phyloP scores from a whole-genome alignment of 2,888 invertebrate species.

The Pelosia muscerda region DNA sequence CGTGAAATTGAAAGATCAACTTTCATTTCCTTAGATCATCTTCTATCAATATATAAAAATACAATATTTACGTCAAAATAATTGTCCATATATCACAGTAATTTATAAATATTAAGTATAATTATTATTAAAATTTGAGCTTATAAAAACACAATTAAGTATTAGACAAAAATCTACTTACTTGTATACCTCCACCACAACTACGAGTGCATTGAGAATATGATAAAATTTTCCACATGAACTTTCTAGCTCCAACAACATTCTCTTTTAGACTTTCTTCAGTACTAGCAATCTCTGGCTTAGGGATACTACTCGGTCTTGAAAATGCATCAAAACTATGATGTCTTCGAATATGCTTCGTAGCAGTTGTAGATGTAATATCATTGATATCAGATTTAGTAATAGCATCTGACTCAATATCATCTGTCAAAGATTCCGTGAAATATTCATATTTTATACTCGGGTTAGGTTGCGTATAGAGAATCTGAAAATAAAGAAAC shows the following conservation, averaged over 20 bases:
- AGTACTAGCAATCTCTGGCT: constrained; percentile 53
- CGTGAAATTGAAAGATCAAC: too few species aligned
- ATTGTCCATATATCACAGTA: too few species aligned
- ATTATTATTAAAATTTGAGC: too few species aligned
- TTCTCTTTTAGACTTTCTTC: constrained; percentile 71
- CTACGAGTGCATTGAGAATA: constrained; percentile 92
- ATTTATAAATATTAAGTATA: too few species aligned
- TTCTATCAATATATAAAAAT: too few species aligned
- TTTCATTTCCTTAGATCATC: too few species aligned
- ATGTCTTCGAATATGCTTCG: constrained; percentile 76
- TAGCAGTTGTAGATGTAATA: constrained; percentile 52
- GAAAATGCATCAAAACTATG: constrained; percentile 68
- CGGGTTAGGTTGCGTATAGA: constrained; percentile 93
- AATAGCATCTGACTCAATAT: constrained; percentile 67
- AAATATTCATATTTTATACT: constrained; percentile 97
- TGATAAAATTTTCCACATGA: constrained; percentile 92
- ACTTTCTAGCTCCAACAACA: constrained; percentile 81
- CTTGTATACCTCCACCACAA: constrained; percentile 93
- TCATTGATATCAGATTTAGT: constrained; percentile 62
- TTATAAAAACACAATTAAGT: too few species aligned
- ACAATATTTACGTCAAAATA: too few species aligned
- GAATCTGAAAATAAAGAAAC: constrained; percentile 86
- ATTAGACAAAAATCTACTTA: constrained; percentile 48
- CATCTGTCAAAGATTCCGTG: constrained; percentile 88
- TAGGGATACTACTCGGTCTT: constrained; percentile 50